These are phyloP conservation scores for Streblospio benedicti DNA, from an alignment of 1,140 invertebrate species.

Conservation along the genomic window DNA sequence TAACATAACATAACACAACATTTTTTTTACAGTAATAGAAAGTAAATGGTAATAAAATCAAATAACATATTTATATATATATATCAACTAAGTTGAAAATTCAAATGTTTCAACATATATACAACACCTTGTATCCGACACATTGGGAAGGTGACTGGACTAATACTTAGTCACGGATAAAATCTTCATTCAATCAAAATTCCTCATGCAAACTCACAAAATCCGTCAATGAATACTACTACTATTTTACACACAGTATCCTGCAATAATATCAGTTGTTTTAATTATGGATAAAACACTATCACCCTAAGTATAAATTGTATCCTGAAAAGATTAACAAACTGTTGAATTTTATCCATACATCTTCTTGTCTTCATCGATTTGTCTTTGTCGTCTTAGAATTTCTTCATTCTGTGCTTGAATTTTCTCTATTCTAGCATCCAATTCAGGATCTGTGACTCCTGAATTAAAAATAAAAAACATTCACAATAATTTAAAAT, in stretches of 20 bases:
- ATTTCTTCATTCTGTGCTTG: constrained; percentile 26
- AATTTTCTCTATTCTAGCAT: constrained; percentile 24
- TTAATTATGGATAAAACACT: not conserved
- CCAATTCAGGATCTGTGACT: constrained; percentile 19
- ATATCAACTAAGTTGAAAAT: too few relatives aligned
- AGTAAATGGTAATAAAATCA: too few relatives aligned
- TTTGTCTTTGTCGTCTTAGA: constrained; percentile 20
- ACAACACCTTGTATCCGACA: too few relatives aligned
- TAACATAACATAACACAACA: too few relatives aligned
- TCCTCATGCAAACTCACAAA: not conserved
- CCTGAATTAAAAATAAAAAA: too few relatives aligned
- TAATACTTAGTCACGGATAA: not conserved
- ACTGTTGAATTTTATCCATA: not conserved
- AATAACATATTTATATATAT: too few relatives aligned
- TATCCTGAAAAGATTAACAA: not conserved
- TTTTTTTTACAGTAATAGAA: too few relatives aligned
- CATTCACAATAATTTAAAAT: too few relatives aligned
- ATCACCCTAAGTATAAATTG: not conserved
- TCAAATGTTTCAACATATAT: too few relatives aligned
- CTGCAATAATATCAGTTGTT: not conserved
- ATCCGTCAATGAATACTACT: not conserved
- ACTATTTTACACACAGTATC: not conserved
- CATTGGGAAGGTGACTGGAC: too few relatives aligned
- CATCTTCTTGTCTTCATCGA: constrained; percentile 23
- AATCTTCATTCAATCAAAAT: not conserved